Base-by-base conservation (phyloP, 2,113 vertebrate species). In the Alligator sinensis region DNA sequence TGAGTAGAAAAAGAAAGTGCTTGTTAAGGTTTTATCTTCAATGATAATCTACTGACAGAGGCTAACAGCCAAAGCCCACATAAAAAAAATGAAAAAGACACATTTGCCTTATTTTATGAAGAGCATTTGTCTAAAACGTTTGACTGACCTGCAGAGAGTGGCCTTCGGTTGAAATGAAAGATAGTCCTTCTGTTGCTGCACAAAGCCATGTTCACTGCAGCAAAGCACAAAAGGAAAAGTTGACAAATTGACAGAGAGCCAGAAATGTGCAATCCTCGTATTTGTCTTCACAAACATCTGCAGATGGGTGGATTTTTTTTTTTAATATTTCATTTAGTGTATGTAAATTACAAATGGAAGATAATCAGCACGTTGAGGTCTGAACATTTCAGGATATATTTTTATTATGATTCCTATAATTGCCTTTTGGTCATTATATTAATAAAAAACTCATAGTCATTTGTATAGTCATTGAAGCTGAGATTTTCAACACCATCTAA, bases 161-260 rank as follows among this genome's bases (percentile, higher is more conserved):
- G 96, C 96, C 96, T 97, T 95, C 94, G 92, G 95, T 94, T 91
- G 88, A 95, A 91, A 89, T 94, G 92, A 97, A 97, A 95, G 77
- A 96, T 95, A 80, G 88, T 91, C 91, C 80, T 97, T 97, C 96
- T 97, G 94, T 96, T 97, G 95, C 94, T 96, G 94, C 94, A 95
- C 96, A 95, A 96, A 97, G 88, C 95, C 96, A 95, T 93, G 95
- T 96, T 97, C 95, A 93, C 87, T 93, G 93, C 96, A 96, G 89
- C 91, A 95, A 97, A 96, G 96, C 95, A 97, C 96, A 97, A 96
- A 97, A 97, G 84, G 93, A 96, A 89, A 96, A 87, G 86, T 90
- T 97, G 77, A 87, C 89, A 97, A 95, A 94, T 87, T 96, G 95
- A 87, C 95, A 96, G 88, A 63, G 64, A 92, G 91, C 90, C 93